Conservation (phyloP, 2,888 invertebrate genomes). For the Eugnorisma glareosa region DNA sequence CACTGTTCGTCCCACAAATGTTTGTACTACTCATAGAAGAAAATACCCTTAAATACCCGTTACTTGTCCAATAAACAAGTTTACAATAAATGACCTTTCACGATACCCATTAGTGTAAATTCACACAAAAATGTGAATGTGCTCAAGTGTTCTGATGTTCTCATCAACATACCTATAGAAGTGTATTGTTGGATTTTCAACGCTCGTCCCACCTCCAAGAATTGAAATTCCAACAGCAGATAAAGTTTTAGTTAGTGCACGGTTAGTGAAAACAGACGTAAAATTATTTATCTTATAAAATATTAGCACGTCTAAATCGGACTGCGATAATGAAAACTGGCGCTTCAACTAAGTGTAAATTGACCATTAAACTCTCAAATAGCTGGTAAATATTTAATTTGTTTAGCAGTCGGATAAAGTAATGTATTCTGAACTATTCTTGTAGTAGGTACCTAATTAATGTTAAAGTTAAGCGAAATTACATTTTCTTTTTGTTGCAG, state of each 20-base stretch:
- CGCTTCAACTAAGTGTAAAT: slow-evolving; percentile 21
- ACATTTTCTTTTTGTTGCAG: neutral
- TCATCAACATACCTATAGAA: neutral
- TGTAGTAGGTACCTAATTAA: slow-evolving; percentile 6
- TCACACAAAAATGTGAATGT: neutral
- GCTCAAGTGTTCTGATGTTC: neutral
- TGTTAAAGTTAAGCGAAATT: neutral
- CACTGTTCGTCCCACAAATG: neutral
- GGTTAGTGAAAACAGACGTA: neutral
- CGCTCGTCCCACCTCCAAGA: neutral
- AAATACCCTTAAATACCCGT: neutral
- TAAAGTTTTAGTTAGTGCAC: neutral
- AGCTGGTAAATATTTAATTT: slow-evolving; percentile 31
- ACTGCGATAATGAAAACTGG: slow-evolving; percentile 16
- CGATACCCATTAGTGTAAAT: neutral
- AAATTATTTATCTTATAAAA: slow-evolving; percentile 19
- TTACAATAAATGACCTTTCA: neutral
- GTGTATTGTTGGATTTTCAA: neutral
- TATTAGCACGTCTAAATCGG: slow-evolving; percentile 14
- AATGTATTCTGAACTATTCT: slow-evolving; percentile 1
- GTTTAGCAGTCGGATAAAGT: neutral
- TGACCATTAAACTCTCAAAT: slow-evolving; percentile 16
- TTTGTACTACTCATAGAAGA: neutral
- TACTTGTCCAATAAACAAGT: neutral
- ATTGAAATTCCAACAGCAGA: neutral